Percentiles rank a stretch among this genome's conserved stretches.
Evolutionary conservation across 2,888 invertebrate species (phyloP).

Genomic region (Drosophila vallismaia): DNA sequence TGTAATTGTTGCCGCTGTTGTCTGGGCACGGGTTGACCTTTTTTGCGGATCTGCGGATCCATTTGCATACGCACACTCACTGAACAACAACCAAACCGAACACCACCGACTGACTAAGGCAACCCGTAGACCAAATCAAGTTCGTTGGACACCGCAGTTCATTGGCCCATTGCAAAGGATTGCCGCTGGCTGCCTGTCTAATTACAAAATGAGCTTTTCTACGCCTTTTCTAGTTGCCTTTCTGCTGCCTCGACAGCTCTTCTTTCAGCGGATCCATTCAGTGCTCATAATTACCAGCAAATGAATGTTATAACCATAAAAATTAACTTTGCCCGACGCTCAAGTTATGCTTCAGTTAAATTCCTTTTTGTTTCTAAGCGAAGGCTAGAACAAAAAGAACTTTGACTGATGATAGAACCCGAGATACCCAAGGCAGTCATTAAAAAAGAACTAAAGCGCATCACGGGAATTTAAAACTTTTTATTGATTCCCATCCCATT

Average conservation of each 20-base stretch:
- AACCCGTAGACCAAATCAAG: constrained; percentile 69
- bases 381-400: constrained; percentile 6
- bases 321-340: constrained; percentile 68
- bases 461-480: neutral
- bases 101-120: neutral
- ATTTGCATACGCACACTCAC: constrained; percentile 54
- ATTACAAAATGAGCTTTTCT: constrained; percentile 70
- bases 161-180: constrained; percentile 63
- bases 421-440: constrained; percentile 7
- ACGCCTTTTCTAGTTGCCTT: constrained; percentile 25
- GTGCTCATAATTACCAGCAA: constrained; percentile 72
- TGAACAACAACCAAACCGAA: constrained; percentile 1
- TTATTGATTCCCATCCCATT: neutral
- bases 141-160: constrained; percentile 72
- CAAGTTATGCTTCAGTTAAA: constrained; percentile 76
- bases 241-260: constrained; percentile 1
- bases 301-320: constrained; percentile 76
- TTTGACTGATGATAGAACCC: constrained; percentile 11
- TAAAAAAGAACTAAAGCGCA: neutral
- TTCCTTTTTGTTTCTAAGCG: constrained; percentile 50
- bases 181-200: constrained; percentile 63
- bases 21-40: constrained; percentile 59
- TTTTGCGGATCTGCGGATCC: constrained; percentile 69
- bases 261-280: constrained; percentile 19
- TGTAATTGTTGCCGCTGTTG: constrained; percentile 72